Base-by-base conservation (phyloP, 23 tunicate genomes). In the Halocynthia roretzi region DNA sequence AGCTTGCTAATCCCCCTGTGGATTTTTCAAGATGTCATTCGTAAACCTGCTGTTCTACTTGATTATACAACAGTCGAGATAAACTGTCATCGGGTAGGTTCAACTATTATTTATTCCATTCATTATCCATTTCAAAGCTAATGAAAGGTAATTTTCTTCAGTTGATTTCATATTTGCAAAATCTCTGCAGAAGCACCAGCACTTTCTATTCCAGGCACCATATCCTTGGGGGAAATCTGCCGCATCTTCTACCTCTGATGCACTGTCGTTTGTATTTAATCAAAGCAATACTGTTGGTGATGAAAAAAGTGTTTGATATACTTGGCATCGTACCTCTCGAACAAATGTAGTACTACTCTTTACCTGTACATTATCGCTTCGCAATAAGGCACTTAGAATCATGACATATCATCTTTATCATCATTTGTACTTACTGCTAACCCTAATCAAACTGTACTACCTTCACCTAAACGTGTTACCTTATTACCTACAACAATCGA, bases 141-240 rank as follows among this genome's bases (percentile, higher is more conserved):
- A 68, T 68, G 14, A 23, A 23, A 1, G 21, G 6, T 11, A 63
- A 6, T 50, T 64, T 64, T 11, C 60, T 75, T 82, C 54, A 51
- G 76, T 15, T 83, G 2, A 78, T 76, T 20, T 49, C 54, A 19
- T 83, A 83, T 76, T 14, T 76, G 19, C 81, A 83, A 17, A 75
- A 76, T 7, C 56, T 83, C 7, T 66, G 87, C 54, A 64, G 81
- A 65, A 51, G 19, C 1, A 44, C 76, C 54, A 83, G 87, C 63
- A 49, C 76, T 19, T 83, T 50, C 22, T 83, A 83, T 76, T 76
- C 80, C 20, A 52, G 87, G 8, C 55, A 83, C 52, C 87, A 83
- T 66, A 76, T 83, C 40, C 23, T 83, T 7, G 87, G 80, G 14
- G 76, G 8, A 22, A 56, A 57, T 76, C 62, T 83, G 50, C 76